Evolutionary conservation across 1,140 invertebrate species (phyloP).

Genomic region (Pseudoatta argentina): DNA sequence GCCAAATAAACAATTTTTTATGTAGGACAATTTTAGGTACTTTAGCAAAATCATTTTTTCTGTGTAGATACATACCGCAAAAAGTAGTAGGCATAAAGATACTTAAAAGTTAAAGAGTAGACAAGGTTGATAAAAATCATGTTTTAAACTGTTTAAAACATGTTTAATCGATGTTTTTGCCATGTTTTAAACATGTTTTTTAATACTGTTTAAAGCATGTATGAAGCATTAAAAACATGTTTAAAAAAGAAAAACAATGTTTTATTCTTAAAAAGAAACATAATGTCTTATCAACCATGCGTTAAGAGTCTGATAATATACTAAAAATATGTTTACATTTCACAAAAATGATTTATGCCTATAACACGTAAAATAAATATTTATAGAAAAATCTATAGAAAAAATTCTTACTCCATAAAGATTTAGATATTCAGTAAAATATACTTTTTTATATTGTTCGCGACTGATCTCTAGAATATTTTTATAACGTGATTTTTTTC

Average conservation of each 20-base stretch:
- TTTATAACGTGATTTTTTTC: background rate
- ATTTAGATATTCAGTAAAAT: constrained; percentile 2
- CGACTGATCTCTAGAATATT: background rate
- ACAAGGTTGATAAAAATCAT: too few species aligned
- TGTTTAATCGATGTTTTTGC: too few species aligned
- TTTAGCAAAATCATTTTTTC: too few species aligned
- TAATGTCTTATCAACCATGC: background rate
- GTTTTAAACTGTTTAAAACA: too few species aligned
- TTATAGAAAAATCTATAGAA: background rate
- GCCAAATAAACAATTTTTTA: too few species aligned
- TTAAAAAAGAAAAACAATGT: too few species aligned
- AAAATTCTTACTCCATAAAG: background rate
- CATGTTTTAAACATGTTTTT: too few species aligned
- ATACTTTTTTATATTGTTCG: background rate
- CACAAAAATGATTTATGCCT: background rate
- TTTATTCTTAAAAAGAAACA: too few species aligned
- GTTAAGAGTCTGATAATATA: background rate
- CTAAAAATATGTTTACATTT: background rate
- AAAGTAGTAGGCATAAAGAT: background rate
- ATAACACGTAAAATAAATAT: background rate
- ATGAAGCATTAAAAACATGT: too few species aligned
- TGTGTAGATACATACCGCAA: too few species aligned
- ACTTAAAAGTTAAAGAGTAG: background rate
- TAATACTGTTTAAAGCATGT: too few species aligned
- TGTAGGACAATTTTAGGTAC: too few species aligned